Evolutionary conservation across 1,140 invertebrate species (phyloP), one percentile per base, ranked within the genome.

Genomic region (Patella vulgata): DNA sequence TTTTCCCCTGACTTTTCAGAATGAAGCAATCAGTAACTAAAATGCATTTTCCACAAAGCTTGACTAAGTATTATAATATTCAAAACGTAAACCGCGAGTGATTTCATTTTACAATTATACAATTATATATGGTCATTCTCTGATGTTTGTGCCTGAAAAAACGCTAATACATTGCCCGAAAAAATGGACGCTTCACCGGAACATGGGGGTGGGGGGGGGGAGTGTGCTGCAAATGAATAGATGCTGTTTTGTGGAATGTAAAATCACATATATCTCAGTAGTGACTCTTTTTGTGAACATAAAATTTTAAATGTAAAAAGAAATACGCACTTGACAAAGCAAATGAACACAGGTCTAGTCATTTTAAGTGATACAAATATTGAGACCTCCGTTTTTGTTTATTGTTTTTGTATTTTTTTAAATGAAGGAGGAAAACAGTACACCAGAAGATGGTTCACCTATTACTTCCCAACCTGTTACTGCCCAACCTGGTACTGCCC

Each of bases 401-500:
- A 28, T 42, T 55, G 40, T 17, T 36, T 25, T 36, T 9, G 31
- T 8, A 12, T 48, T 23, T 14, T 48, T 23, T 23, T 23, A 12
- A 9, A 14, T 21, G 5, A 17, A 59, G 47, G 58, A 59, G 33
- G 47, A 59, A 1, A 48, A 51, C 25, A 52, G 31, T 11, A n/a
- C 58, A 9, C 39, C 62, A 0, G 54, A 54, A 17, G 40, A 59
- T 9, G 62, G 47, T 11, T 59, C 62, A 1, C 62, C 62, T 19
- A 42, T 64, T 12, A 46, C 40, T 1, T 14, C 42, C 1, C 55
- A 64, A 27, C 62, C 62, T 3, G n/a, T 12, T 8, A 19, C 42
- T 33, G 21, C 30, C n/a, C n/a, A 25, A 25, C 25, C 46, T 11
- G 21, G 17, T 14, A 25, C 47, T 30, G 28, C 40, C 21, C 44